phyloP scores from a whole-genome alignment of 2,888 invertebrate genomes.

The Andrena fulva region DNA sequence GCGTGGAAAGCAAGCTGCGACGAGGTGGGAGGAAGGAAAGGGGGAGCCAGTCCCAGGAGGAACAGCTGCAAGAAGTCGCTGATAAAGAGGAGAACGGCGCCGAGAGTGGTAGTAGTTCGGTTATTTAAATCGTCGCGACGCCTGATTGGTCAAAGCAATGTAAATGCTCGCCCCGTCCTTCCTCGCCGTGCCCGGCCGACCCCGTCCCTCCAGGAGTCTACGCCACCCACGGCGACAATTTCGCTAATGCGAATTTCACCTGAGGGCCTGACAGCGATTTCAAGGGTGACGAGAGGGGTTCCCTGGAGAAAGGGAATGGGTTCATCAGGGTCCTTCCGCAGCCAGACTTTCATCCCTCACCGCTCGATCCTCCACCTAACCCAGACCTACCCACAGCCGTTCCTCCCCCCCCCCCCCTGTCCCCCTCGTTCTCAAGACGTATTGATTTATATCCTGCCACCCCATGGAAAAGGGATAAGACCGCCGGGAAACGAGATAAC shows the following conservation, averaged over 20 bases:
- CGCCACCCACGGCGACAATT: slow-evolving; percentile 69
- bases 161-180: slow-evolving; percentile 64
- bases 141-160: slow-evolving; percentile 74
- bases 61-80: slow-evolving; percentile 62
- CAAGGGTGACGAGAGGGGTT: slow-evolving; percentile 49
- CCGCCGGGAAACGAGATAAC: slow-evolving; percentile 65
- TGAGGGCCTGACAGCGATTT: slow-evolving; percentile 67
- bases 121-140: slow-evolving; percentile 72
- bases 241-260: slow-evolving; percentile 74
- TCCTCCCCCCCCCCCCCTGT: background rate
- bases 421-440: slow-evolving; percentile 58
- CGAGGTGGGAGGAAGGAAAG: background rate
- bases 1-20: background rate
- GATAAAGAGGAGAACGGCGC: slow-evolving; percentile 55
- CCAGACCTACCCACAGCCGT: background rate
- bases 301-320: slow-evolving; percentile 40
- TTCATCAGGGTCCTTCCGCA: slow-evolving; percentile 37
- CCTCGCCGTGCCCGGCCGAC: background rate
- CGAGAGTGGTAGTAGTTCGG: slow-evolving; percentile 62
- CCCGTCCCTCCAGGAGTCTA: slow-evolving; percentile 30
- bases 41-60: slow-evolving; percentile 10
- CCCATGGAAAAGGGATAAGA: slow-evolving; percentile 63
- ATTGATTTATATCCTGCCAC: slow-evolving; percentile 75
- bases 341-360: slow-evolving; percentile 31
- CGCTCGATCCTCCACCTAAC: background rate